These are phyloP conservation scores for Garrulus glandarius DNA, from an alignment of 2,797 vertebrate genomes.

Conservation along the genomic window DNA sequence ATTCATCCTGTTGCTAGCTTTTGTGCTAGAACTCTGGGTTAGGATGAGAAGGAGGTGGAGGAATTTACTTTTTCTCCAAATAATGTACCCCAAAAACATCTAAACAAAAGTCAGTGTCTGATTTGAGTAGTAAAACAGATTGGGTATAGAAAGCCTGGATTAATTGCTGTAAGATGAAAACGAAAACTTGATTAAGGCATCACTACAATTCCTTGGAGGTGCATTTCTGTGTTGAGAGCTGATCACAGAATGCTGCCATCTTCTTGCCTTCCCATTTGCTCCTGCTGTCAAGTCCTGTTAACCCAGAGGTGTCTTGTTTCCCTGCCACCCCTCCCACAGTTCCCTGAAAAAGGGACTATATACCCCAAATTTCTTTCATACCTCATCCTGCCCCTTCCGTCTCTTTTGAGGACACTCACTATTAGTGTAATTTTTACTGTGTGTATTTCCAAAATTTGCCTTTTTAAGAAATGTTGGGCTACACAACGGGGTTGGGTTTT, in stretches of 20 bases:
- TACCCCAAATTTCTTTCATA: background rate
- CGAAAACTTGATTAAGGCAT: background rate
- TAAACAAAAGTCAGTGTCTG: background rate
- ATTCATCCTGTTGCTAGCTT: background rate
- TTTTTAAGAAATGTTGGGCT: background rate
- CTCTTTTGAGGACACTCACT: background rate
- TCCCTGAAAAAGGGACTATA: background rate
- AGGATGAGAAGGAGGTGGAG: background rate
- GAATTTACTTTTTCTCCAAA: background rate
- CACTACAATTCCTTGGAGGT: background rate
- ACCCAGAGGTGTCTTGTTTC: background rate
- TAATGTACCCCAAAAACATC: background rate
- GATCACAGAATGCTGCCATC: background rate
- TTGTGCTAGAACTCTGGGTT: background rate
- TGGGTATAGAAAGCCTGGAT: background rate
- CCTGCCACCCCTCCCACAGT: background rate
- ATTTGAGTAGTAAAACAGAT: background rate
- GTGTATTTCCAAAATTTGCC: background rate
- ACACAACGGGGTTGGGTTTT: background rate
- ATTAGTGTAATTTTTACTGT: background rate
- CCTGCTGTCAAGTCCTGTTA: background rate
- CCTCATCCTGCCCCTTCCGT: background rate
- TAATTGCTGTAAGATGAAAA: background rate
- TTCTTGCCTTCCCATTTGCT: background rate
- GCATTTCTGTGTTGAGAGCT: background rate